Conservation (phyloP, 2,888 invertebrate species). For the Copidosoma aretas region DNA sequence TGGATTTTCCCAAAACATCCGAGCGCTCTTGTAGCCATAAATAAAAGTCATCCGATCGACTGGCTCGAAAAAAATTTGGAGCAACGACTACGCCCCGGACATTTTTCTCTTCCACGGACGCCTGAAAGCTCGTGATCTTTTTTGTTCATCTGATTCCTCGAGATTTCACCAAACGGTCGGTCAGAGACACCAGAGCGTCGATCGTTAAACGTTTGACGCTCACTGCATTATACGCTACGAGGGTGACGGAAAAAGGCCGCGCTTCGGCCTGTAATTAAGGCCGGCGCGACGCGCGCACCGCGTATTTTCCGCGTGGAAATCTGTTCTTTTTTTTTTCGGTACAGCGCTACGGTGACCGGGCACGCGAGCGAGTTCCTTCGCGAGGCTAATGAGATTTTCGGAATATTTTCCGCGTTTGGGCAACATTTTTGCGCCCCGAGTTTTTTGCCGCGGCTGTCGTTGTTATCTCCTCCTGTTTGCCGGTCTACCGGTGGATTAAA, state of each 20-base stretch:
- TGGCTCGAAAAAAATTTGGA: neutral
- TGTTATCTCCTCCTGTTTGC: no score
- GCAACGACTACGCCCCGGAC: neutral
- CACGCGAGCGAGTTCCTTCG: constrained; percentile 13
- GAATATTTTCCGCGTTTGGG: constrained; percentile 20
- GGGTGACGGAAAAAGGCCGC: no score
- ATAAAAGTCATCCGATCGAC: neutral
- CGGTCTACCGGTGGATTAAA: no score
- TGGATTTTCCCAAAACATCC: no score
- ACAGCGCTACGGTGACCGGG: neutral
- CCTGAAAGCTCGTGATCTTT: neutral
- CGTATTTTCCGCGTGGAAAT: neutral
- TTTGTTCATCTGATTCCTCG: neutral
- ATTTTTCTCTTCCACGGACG: neutral
- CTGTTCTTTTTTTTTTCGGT: neutral
- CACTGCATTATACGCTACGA: no score
- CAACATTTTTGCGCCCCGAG: neutral
- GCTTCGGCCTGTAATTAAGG: neutral
- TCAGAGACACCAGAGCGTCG: neutral
- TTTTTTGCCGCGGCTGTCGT: neutral
- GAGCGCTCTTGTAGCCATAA: no score
- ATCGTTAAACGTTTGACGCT: neutral
- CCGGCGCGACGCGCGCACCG: neutral
- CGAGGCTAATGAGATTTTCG: constrained; percentile 27
- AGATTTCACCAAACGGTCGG: neutral